phyloP scores from a whole-genome alignment of 2,888 invertebrate genomes.

The Sarcophaga caerulescens region DNA sequence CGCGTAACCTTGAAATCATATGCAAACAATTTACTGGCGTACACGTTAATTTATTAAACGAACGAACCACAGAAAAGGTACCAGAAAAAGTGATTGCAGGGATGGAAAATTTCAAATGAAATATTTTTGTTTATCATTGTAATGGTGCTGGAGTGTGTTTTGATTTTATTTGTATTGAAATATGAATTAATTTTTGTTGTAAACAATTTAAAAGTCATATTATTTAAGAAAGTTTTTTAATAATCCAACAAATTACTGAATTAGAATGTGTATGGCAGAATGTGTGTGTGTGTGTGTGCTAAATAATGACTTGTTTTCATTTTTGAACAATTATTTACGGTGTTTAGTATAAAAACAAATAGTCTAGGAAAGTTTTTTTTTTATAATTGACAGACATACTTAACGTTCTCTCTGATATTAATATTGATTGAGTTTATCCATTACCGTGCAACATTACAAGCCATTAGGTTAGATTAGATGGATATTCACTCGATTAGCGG shows the following conservation, averaged over 20 bases:
- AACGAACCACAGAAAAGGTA: neutral
- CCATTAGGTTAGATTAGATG: too few species aligned
- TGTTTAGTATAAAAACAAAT: too few species aligned
- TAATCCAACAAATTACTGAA: neutral
- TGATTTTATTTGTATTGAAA: neutral
- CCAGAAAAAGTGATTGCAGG: neutral
- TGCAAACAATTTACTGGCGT: slow-evolving; percentile 45
- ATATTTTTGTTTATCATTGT: neutral
- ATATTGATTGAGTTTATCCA: too few species aligned
- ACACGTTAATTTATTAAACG: slow-evolving; percentile 53
- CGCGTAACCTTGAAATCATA: slow-evolving; percentile 50
- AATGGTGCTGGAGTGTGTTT: neutral
- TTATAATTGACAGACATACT: too few species aligned
- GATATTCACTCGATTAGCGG: too few species aligned
- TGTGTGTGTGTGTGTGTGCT: too few species aligned
- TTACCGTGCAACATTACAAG: too few species aligned
- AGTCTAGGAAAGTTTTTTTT: too few species aligned
- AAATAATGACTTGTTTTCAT: too few species aligned
- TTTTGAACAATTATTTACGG: too few species aligned
- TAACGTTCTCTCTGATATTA: too few species aligned
- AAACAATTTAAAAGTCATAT: neutral
- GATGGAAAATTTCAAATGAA: neutral
- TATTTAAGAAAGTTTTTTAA: neutral
- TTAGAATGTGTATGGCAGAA: too few species aligned
- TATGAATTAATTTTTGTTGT: neutral